Conservation (phyloP, 2,797 vertebrate genomes). For the Dipus sagitta region DNA sequence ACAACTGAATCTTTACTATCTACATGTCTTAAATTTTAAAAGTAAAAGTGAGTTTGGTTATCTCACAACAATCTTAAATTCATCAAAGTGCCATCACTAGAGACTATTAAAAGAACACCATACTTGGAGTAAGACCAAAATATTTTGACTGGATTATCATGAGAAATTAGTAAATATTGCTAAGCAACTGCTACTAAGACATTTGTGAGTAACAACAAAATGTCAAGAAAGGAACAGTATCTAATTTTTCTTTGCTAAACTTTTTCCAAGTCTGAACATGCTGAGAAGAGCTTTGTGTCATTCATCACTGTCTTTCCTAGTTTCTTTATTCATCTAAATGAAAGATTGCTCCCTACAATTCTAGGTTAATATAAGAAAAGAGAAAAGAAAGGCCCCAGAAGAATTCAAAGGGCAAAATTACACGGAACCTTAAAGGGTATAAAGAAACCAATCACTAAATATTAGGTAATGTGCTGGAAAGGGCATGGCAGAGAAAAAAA, state of each 20-base stretch:
- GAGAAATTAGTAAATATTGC: slow-evolving; percentile 12
- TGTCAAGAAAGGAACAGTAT: not conserved
- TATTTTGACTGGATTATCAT: slow-evolving; percentile 37
- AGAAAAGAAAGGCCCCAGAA: slow-evolving; percentile 12
- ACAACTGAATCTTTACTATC: not conserved
- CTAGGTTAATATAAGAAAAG: not conserved
- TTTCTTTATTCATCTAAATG: not conserved
- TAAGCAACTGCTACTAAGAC: not conserved
- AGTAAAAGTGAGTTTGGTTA: slow-evolving; percentile 29
- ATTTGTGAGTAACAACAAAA: slow-evolving; percentile 2
- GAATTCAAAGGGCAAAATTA: slow-evolving; percentile 48
- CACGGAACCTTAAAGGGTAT: not conserved
- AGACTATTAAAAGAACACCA: not conserved
- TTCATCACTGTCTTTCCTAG: not conserved
- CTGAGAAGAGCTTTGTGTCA: not conserved
- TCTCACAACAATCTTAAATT: not conserved
- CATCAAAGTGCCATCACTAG: not conserved
- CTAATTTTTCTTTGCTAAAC: not conserved
- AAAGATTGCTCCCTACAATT: slow-evolving; percentile 47
- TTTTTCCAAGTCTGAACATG: not conserved
- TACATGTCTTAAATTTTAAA: not conserved
- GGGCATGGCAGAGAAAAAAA: slow-evolving; percentile 6
- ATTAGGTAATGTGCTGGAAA: slow-evolving; percentile 4
- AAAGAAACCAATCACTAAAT: slow-evolving; percentile 58
- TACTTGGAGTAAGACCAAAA: not conserved